Evolutionary conservation across 1,140 invertebrate species (phyloP), one percentile per base, ranked within the genome.

Genomic region (Temnothorax longispinosus): DNA sequence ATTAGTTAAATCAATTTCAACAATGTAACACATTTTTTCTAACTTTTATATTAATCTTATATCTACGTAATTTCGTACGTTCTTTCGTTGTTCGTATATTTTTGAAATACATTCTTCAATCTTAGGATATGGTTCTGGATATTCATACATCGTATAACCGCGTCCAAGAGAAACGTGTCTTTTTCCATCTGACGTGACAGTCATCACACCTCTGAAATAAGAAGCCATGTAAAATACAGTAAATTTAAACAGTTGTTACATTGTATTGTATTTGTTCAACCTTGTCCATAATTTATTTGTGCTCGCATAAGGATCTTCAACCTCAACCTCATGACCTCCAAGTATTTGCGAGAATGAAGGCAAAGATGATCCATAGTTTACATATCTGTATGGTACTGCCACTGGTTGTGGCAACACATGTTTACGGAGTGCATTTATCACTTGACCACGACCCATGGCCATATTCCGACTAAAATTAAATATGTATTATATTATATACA

Each of bases 241-340:
- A 50, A 21, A 65, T 86, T 35, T 65, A 50, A 10, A n/a, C 13
- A 52, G 5, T 21, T 32, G 0, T 76, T 13, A 32, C 4, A 21
- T 64, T 65, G 32, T 27, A 81, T 56, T 64, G 27, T 88, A 69
- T 62, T 21, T 75, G 27, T 27, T 27, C 0, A 41, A 93, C 93
- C 93, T 94, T 60, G 92, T 91, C 92, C 94, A 95, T 77, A 95
- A 92, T 18, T 89, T 67, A 86, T 94, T 94, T 11, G 92, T 92
- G 8, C 90, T 88, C 18, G 77, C 32, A 78, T 81, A 94, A 52
- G 78, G 86, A 15, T 92, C 91, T 3, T 91, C 8, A 44, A 27
- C 27, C 47, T 54, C 41, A 60, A 67, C 50, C 44, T 94, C 93
- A 81, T 93, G 93, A 13, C 90, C 65, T 85, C 93, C 91, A 72